A percentile compares a stretch with the other conserved stretches of the same genome.
phyloP scores from a whole-genome alignment of 1,140 invertebrate genomes.

The Choristoneura fumiferana region DNA sequence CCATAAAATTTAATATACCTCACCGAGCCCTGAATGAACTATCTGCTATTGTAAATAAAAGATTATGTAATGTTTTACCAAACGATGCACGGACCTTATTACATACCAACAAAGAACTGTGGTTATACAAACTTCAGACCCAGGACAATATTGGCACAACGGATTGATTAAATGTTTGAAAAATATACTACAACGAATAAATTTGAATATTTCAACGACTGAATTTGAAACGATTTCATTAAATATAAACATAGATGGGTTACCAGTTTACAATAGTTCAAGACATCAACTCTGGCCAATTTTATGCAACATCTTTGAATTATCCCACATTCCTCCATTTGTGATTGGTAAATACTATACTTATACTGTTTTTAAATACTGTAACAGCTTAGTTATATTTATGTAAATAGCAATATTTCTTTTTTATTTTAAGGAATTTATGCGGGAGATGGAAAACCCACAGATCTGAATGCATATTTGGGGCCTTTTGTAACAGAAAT shows the following conservation, averaged over 20 bases:
- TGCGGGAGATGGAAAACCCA: too few relatives aligned
- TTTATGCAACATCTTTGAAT: slow-evolving; percentile 31
- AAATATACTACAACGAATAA: background rate
- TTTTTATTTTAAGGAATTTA: too few relatives aligned
- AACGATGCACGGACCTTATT: slow-evolving; percentile 22
- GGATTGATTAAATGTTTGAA: slow-evolving; percentile 9
- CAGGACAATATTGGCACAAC: slow-evolving; percentile 27
- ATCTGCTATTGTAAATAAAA: slow-evolving; percentile 15
- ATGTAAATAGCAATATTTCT: too few relatives aligned
- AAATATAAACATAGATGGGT: slow-evolving; percentile 32
- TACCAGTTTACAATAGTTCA: slow-evolving; percentile 37
- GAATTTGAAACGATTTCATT: too few relatives aligned
- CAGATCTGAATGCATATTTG: too few relatives aligned
- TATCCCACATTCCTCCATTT: slow-evolving; percentile 6
- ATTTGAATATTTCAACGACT: too few relatives aligned
- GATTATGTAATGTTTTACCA: slow-evolving; percentile 1
- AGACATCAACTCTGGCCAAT: slow-evolving; percentile 42
- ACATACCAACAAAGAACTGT: slow-evolving; percentile 7
- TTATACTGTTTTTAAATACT: too few relatives aligned
- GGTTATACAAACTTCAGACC: slow-evolving; percentile 4
- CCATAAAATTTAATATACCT: slow-evolving; percentile 20
- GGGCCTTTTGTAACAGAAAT: too few relatives aligned
- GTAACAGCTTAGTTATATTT: too few relatives aligned
- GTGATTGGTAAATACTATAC: slow-evolving; percentile 23
- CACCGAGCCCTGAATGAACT: slow-evolving; percentile 17